Base-by-base conservation (phyloP, 2,113 vertebrate species). In the Gnathonemus echidnorhynchus region DNA sequence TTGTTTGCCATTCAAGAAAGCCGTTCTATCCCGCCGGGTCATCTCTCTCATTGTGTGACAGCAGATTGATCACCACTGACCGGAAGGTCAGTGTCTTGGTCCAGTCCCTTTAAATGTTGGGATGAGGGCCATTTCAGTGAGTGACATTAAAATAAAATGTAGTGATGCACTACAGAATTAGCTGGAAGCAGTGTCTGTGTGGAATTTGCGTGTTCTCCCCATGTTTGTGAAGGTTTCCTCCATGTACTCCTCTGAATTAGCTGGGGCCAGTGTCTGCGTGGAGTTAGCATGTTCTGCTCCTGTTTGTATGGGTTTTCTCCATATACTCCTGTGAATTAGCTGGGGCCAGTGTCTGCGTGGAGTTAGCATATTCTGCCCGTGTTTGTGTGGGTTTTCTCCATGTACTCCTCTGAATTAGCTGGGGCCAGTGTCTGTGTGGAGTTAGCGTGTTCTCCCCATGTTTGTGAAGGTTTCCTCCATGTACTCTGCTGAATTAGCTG, bases 1-100 rank as follows among this genome's bases (percentile, higher is more conserved):
- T 94, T 93, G 91, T 93, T 88, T 86, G 88, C 27, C 49, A 46
- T 39, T 52, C 39, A 74, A 88, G 88, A 88, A 74, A n/a, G 27
- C 35, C 27, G 21, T 19, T 35, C 45, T 89, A 17, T 89, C 48
- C 66, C 70, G 9, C n/a, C 45, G 35, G 42, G 45, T 42, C 52
- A 17, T 49, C 88, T 49, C 87, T 10, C 24, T 70, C 39, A 17
- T 31, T 74, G 8, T 49, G 24, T 48, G 83, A 85, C 83, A 48
- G 83, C 42, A 45, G 83, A 85, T 85, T 45, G 9, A 48, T 85
- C 83, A 48, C 83, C 83, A 24, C 24, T 85, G 39, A n/a, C 39
- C 74, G 21, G 39, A 42, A 46, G 83, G 83, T 24, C 83, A 85
- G 42, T 46, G 21, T 85, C 39, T 21, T 7, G 8, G 45, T 21